These are phyloP conservation scores for Siderastrea siderea DNA, from an alignment of 92 coral and sea anemone genomes.

Conservation along the genomic window DNA sequence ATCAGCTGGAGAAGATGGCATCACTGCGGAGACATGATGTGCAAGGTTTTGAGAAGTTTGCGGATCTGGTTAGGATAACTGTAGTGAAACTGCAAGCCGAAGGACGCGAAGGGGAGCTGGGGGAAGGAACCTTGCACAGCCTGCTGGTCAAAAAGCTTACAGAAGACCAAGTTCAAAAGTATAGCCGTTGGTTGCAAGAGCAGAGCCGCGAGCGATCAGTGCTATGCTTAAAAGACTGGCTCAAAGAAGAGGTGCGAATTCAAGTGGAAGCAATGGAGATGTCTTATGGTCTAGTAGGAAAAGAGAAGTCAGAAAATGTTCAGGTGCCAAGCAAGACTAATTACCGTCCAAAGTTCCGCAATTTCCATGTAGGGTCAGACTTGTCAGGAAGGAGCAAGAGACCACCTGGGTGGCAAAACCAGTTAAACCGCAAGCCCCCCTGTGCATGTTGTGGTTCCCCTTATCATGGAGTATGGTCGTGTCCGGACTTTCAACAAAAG, in stretches of 20 bases:
- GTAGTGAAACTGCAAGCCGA: conserved; percentile 69
- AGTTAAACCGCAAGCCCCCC: conserved; percentile 3
- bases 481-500: conserved; percentile 23
- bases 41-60: conserved; percentile 64
- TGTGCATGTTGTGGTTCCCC: conserved; percentile 34
- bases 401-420: conserved; percentile 4
- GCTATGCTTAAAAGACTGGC: conserved; percentile 64
- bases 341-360: not conserved
- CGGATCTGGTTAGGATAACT: conserved; percentile 60
- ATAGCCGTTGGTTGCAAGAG: conserved; percentile 74
- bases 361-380: conserved; percentile 1
- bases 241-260: conserved; percentile 63
- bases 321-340: not conserved
- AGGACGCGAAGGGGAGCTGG: conserved; percentile 64
- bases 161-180: conserved; percentile 58
- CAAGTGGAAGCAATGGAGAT: conserved; percentile 64
- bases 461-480: conserved; percentile 54
- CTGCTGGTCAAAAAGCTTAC: conserved; percentile 65
- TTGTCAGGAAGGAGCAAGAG: not conserved
- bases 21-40: conserved; percentile 45
- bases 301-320: not conserved
- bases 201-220: conserved; percentile 58
- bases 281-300: conserved; percentile 47
- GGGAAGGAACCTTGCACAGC: conserved; percentile 63
- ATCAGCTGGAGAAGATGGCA: conserved; percentile 54